Base-by-base conservation (phyloP, 2,797 vertebrate species). In the Spatula versicolor region DNA sequence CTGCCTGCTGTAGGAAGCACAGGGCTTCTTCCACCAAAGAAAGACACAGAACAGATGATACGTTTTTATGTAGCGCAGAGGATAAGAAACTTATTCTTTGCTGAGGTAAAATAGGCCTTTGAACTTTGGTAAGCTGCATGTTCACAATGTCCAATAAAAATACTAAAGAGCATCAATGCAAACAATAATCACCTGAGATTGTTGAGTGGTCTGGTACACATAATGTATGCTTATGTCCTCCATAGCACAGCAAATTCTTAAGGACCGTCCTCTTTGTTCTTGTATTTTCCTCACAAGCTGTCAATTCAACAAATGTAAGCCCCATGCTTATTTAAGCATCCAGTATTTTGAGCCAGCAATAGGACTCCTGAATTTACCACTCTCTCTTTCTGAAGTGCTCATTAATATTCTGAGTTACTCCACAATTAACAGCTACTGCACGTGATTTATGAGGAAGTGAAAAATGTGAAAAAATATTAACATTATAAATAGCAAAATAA, bases 401-500 rank as follows among this genome's bases (percentile, higher is more conserved):
- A 59, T 43, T 76, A 79, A 73, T 28, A 58, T 64, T 69, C 62
- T 43, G 37, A 93, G 26, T 59, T 79, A 28, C 22, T 88, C 88
- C 69, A 88, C 50, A 83, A 77, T 83, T 83, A 93, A 71, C 19
- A 82, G 13, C 37, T 74, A 41, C 52, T 67, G 46, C 43, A 77
- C n/a, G 8, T 71, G 23, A 77, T 71, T 80, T 90, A 6, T 37
- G 28, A 11, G 6, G 5, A 81, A 73, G 55, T 28, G 78, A 33
- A 72, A 52, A 80, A 83, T 20, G n/a, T 28, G 26, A 55, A 90
- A 77, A 77, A 92, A 74, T 31, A 48, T 45, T 81, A 63, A 16
- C 8, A 60, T 83, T 77, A 52, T 68, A 92, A 72, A 75, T 17
- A 80, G 19, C 13, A 88, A 83, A 33, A 67, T 41, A 69, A 86